phyloP scores from a whole-genome alignment of 2,888 invertebrate species.

The Eupithecia vulgata region DNA sequence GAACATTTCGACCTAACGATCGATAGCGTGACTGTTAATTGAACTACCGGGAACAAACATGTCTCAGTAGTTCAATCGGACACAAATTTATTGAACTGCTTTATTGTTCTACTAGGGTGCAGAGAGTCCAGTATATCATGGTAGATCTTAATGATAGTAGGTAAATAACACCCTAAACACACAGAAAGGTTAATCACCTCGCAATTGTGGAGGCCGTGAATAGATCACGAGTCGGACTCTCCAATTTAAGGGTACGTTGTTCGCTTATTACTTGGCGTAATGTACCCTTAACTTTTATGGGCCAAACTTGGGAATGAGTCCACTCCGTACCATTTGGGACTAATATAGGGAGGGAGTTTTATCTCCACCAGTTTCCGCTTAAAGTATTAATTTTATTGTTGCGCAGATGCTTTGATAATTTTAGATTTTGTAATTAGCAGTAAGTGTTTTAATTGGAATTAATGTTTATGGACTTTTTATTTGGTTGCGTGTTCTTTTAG shows the following conservation, averaged over 20 bases:
- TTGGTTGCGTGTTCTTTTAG: neutral
- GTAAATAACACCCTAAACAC: constrained; percentile 28
- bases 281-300: constrained; percentile 83
- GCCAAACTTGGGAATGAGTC: constrained; percentile 74
- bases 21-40: neutral
- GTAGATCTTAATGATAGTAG: constrained; percentile 16
- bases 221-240: constrained; percentile 64
- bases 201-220: constrained; percentile 50
- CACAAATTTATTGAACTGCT: neutral
- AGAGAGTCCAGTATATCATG: neutral
- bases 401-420: constrained; percentile 46
- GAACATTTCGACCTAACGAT: neutral
- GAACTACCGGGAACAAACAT: neutral
- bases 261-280: constrained; percentile 81
- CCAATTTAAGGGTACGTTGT: constrained; percentile 75
- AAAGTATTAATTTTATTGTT: constrained; percentile 68
- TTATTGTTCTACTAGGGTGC: neutral
- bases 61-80: neutral
- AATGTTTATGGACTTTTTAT: constrained; percentile 17
- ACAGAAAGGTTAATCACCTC: constrained; percentile 34
- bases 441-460: constrained; percentile 30
- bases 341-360: constrained; percentile 76
- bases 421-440: constrained; percentile 37
- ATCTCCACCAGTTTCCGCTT: constrained; percentile 68
- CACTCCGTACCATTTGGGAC: constrained; percentile 61